A percentile compares a stretch with the other conserved stretches of the same genome.
Evolutionary conservation across 2,888 invertebrate genomes (phyloP).

Genomic region (Nephrotoma appendiculata): DNA sequence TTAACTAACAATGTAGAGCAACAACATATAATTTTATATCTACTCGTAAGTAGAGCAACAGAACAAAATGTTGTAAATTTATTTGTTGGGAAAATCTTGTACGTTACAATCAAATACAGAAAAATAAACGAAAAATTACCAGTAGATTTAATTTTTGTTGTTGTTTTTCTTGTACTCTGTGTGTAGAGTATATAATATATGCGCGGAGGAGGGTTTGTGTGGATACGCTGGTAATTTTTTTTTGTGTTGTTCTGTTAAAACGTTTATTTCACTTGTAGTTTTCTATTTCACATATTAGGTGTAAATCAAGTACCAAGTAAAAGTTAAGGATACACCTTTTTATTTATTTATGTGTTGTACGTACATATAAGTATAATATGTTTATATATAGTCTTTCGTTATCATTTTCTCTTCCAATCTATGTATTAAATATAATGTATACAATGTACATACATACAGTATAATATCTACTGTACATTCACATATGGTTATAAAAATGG

Average conservation of each 20-base stretch:
- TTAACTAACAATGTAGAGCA: background rate
- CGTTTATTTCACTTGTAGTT: conserved; percentile 3
- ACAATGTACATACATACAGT: background rate
- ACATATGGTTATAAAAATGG: background rate
- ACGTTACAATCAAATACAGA: background rate
- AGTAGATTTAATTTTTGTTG: background rate
- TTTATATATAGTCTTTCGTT: background rate
- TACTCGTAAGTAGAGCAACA: background rate
- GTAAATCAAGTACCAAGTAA: conserved; percentile 12
- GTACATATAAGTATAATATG: background rate
- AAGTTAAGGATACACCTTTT: conserved; percentile 1
- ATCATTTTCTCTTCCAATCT: background rate
- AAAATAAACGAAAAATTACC: background rate
- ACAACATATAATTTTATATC: background rate
- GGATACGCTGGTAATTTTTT: background rate
- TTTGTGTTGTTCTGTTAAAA: background rate
- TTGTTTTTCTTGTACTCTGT: background rate
- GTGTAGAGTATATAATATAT: background rate
- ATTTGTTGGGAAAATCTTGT: background rate
- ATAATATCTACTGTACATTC: background rate
- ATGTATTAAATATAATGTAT: background rate
- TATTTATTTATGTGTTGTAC: background rate
- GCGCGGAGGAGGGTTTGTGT: background rate
- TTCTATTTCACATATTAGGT: conserved; percentile 10
- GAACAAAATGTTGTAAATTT: background rate